phyloP scores from a whole-genome alignment of 1,140 invertebrate species.

The Triops cancriformis region DNA sequence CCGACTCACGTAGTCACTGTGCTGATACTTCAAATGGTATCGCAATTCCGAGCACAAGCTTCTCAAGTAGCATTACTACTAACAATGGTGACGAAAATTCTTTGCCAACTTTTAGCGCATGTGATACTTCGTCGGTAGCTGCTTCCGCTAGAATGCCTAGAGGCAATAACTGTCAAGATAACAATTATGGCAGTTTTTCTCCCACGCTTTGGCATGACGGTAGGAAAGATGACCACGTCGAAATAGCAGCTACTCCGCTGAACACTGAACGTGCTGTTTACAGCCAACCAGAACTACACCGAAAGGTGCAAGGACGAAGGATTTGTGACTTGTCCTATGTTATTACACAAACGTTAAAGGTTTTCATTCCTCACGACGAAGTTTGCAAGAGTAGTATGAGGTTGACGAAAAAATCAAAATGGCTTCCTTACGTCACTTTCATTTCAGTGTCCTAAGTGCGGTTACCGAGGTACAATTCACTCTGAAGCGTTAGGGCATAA shows the following conservation, averaged over 20 bases:
- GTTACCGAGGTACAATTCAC: too few relatives aligned
- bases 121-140: neutral
- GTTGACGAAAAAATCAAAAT: neutral
- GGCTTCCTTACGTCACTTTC: neutral
- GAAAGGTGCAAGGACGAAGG: neutral
- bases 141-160: neutral
- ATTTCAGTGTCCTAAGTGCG: neutral
- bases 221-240: neutral
- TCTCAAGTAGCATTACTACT: neutral
- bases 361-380: neutral
- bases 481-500: too few relatives aligned
- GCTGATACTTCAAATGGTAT: too few relatives aligned
- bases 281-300: neutral
- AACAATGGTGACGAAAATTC: neutral
- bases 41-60: too few relatives aligned
- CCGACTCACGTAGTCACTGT: neutral
- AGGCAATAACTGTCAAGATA: too few relatives aligned
- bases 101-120: neutral
- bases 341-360: neutral
- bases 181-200: neutral
- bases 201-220: neutral
- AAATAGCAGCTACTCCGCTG: neutral
- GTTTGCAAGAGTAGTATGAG: neutral
- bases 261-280: neutral
- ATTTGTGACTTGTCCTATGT: neutral